Evolutionary conservation across 2,113 vertebrate species (phyloP), one percentile per base, ranked within the genome.

Genomic region (Paramisgurnus dabryanus): DNA sequence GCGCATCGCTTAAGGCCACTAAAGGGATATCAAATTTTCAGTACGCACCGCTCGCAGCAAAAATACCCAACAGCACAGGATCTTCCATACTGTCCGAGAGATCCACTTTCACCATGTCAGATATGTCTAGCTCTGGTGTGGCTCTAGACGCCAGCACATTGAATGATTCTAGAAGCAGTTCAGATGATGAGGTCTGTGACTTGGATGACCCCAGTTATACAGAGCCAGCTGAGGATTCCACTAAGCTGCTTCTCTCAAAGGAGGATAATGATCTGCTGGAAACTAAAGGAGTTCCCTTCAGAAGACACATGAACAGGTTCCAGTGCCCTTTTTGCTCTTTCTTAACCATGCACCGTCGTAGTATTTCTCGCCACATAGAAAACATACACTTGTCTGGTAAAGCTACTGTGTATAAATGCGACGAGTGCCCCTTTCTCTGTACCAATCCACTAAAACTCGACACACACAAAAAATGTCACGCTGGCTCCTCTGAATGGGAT

Each of bases 261-360:
- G 96, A 98, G 71, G 96, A 96, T 89, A 96, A 96, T 88, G 98
- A 98, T 88, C 89, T 98, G 66, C 87, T 99, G 87, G 98, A 98
- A 90, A 98, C 96, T 63, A 98, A 99, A 90, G 98, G 98, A 79
- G 96, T 99, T 88, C 96, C 95, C 0, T 98, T 99, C 86, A 92
- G 95, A 88, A 97, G 95, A 74, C 97, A 96, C 85, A 95, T 98
- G 95, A 98, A 99, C 88, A 93, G 96, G 73, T 99, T 99, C 85
- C 97, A 99, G 87, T 99, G 98, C 84, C 97, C 97, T 75, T 99
- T 99, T 89, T 99, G 98, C 85, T 96, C 97, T 77, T 99, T 99
- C 80, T 91, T 98, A 77, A 98, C 97, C 0, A 98, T 98, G 95
- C 97, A 98, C 81, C 93, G 97, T 15, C 92, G 97, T 45, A 99